These are phyloP conservation scores for Cynaeus angustus DNA, from an alignment of 2,888 invertebrate genomes.

Conservation along the genomic window DNA sequence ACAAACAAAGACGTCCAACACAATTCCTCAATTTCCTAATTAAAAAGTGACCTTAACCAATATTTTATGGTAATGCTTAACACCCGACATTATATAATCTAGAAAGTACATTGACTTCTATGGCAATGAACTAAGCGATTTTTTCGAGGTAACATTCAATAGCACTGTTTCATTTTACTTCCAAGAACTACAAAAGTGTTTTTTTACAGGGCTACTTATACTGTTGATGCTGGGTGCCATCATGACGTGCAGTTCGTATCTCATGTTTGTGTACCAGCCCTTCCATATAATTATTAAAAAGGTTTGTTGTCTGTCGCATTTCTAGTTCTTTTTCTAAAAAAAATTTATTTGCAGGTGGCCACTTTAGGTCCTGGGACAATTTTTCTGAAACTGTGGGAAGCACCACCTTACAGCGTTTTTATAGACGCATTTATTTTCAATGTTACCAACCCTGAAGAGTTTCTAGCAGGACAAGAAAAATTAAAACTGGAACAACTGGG, in stretches of 20 bases:
- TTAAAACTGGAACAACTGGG: conserved; percentile 83
- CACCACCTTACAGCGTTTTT: conserved; percentile 79
- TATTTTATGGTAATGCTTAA: conserved; percentile 40
- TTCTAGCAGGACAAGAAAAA: conserved; percentile 79
- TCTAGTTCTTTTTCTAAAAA: background rate
- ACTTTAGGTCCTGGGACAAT: conserved; percentile 71
- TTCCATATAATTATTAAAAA: conserved; percentile 62
- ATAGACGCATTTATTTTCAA: conserved; percentile 84
- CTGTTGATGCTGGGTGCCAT: conserved; percentile 65
- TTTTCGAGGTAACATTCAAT: conserved; percentile 27
- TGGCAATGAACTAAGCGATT: conserved; percentile 37
- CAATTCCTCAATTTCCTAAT: conserved; percentile 30
- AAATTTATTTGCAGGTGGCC: conserved; percentile 47
- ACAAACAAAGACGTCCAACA: conserved; percentile 15
- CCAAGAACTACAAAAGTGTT: background rate
- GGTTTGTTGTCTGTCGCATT: conserved; percentile 57
- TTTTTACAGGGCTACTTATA: conserved; percentile 64
- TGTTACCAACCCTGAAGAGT: conserved; percentile 84
- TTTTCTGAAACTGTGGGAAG: conserved; percentile 77
- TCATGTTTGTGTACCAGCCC: conserved; percentile 67
- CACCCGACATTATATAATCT: conserved; percentile 38
- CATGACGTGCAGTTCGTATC: conserved; percentile 64
- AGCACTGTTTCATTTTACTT: conserved; percentile 12
- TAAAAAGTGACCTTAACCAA: conserved; percentile 41
- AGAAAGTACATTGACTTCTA: conserved; percentile 44